Percentiles rank a stretch among this genome's conserved stretches.
Evolutionary conservation across 2,113 vertebrate species (phyloP).

Genomic region (Lanius collurio): DNA sequence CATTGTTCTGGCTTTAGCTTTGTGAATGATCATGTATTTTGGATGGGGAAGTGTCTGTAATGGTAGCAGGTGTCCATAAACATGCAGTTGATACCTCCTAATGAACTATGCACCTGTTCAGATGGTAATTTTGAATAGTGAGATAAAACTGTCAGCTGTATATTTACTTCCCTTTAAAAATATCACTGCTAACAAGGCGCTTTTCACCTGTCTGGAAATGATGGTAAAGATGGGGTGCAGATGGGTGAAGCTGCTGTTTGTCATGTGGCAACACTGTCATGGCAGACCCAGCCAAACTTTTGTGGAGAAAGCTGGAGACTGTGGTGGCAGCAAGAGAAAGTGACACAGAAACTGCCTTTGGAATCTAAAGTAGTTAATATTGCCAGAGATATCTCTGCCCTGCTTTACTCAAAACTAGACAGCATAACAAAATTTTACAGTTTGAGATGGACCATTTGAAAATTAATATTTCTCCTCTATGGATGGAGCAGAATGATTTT

Average conservation of each 20-base stretch:
- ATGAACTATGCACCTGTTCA: neutral
- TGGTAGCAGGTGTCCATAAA: neutral
- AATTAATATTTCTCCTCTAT: neutral
- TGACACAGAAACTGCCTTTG: neutral
- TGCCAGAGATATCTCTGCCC: neutral
- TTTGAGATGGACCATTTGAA: neutral
- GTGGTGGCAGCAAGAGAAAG: neutral
- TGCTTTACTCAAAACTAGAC: neutral
- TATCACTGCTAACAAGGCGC: neutral
- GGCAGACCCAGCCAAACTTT: neutral
- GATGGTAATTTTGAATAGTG: neutral
- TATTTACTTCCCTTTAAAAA: neutral
- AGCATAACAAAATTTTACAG: neutral
- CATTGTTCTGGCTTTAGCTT: neutral
- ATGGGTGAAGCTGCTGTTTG: neutral
- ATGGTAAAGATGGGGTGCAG: neutral
- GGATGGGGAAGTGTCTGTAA: neutral
- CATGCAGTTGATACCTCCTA: neutral
- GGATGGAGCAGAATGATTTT: neutral
- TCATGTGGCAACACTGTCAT: neutral
- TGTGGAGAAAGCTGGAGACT: neutral
- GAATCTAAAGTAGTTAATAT: neutral
- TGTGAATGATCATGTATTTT: neutral
- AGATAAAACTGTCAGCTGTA: neutral
- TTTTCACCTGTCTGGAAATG: neutral